These are phyloP conservation scores for Leptocoma aspasia DNA, from an alignment of 2,113 vertebrate species.

Conservation along the genomic window DNA sequence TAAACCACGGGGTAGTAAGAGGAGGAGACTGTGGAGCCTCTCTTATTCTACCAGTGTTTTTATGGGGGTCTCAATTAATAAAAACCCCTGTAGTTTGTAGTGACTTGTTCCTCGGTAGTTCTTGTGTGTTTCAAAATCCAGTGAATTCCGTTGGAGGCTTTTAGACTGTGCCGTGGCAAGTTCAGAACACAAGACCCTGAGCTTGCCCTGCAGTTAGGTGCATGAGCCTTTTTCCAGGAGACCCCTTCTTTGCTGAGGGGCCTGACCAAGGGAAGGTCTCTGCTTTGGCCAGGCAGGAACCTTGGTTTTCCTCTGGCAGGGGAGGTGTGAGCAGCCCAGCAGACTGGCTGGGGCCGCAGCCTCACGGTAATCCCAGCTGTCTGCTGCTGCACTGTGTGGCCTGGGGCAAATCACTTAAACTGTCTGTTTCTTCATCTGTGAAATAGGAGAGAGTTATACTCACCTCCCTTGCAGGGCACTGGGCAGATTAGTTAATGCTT, in stretches of 20 bases:
- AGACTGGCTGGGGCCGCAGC: not conserved
- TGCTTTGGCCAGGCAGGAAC: not conserved
- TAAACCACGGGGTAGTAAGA: conserved; percentile 37
- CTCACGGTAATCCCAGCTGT: not conserved
- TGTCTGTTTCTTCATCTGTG: conserved; percentile 44
- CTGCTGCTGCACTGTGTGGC: not conserved
- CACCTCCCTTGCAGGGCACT: not conserved
- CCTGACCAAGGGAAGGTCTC: not conserved
- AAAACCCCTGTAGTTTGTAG: not conserved
- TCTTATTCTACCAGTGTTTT: not conserved
- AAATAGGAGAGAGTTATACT: conserved; percentile 1
- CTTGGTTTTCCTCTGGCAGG: rapidly evolving
- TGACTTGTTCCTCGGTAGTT: not conserved
- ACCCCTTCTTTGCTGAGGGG: not conserved
- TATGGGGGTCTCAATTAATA: not conserved
- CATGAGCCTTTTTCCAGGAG: not conserved
- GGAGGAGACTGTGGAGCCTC: conserved; percentile 17
- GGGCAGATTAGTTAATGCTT: not conserved
- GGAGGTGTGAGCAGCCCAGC: not conserved
- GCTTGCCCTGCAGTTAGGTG: not conserved
- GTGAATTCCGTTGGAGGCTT: not conserved
- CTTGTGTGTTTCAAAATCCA: not conserved
- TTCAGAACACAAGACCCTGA: rapidly evolving
- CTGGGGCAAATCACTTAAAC: not conserved
- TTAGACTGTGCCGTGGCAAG: not conserved